Evolutionary conservation across 2,888 invertebrate genomes (phyloP).

Genomic region (Rhyacophila evoluta): DNA sequence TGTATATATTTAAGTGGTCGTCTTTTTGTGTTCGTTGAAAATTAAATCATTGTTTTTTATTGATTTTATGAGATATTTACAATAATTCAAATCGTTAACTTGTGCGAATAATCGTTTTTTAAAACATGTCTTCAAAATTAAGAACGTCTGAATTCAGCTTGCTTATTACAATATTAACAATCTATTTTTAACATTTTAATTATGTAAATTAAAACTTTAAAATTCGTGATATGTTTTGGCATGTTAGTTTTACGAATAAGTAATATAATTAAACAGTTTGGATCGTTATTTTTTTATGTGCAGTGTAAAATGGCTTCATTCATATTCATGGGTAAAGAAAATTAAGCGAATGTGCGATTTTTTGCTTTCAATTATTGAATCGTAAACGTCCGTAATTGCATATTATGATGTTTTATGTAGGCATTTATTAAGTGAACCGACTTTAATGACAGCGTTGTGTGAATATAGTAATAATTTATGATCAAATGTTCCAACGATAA

Average conservation of each 20-base stretch:
- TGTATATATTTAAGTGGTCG: no score
- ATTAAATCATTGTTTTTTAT: no score
- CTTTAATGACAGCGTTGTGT: constrained; percentile 13
- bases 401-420: constrained; percentile 14
- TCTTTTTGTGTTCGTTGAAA: no score
- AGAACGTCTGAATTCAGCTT: background rate
- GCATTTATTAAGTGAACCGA: constrained; percentile 21
- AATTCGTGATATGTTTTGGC: constrained; percentile 22
- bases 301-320: constrained; percentile 11
- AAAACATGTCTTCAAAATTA: background rate
- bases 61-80: no score
- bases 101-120: background rate
- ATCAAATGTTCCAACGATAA: background rate
- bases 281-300: background rate
- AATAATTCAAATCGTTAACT: background rate
- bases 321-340: constrained; percentile 18
- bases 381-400: constrained; percentile 12
- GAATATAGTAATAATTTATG: background rate
- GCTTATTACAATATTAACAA: background rate
- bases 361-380: constrained; percentile 24
- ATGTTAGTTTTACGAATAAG: background rate
- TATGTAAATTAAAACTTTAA: constrained; percentile 6
- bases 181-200: constrained; percentile 14
- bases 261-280: constrained; percentile 10
- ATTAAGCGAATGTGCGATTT: background rate